These are phyloP conservation scores for Stigmatopora nigra DNA, from an alignment of 2,113 vertebrate species.

Conservation along the genomic window DNA sequence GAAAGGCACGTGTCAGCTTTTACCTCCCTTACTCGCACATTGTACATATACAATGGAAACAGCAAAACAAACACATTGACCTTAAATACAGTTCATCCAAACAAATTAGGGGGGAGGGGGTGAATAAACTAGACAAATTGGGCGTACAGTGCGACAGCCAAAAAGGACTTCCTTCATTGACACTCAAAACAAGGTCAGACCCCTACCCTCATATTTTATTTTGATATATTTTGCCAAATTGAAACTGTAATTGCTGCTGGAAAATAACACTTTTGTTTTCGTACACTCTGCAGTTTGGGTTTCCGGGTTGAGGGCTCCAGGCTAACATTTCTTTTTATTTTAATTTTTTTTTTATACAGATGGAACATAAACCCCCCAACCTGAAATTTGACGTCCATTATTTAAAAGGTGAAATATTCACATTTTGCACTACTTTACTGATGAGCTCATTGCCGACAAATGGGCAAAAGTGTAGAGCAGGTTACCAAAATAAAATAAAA, in stretches of 20 bases:
- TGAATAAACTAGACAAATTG: slow-evolving; percentile 62
- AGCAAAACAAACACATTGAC: slow-evolving; percentile 63
- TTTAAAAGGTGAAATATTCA: too few species aligned
- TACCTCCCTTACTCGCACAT: slow-evolving; percentile 50
- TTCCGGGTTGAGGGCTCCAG: slow-evolving; percentile 18
- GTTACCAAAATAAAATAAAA: too few species aligned
- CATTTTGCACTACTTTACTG: too few species aligned
- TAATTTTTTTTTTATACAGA: too few species aligned
- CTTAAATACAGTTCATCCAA: slow-evolving; percentile 71
- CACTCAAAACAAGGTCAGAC: slow-evolving; percentile 34
- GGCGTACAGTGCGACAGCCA: slow-evolving; percentile 62
- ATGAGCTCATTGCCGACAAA: too few species aligned
- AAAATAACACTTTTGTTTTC: slow-evolving; percentile 33
- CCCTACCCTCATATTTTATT: slow-evolving; percentile 36
- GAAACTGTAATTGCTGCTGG: slow-evolving; percentile 24
- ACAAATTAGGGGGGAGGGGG: slow-evolving; percentile 31
- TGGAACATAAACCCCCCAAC: too few species aligned
- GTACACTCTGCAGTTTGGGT: slow-evolving; percentile 41
- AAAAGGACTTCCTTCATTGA: slow-evolving; percentile 65
- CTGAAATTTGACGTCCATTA: too few species aligned
- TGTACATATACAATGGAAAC: slow-evolving; percentile 61
- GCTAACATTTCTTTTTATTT: too few species aligned
- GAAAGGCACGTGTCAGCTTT: slow-evolving; percentile 59
- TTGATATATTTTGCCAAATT: slow-evolving; percentile 14
- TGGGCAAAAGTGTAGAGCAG: too few species aligned